Conservation (phyloP, 2,113 vertebrate species). For the Nesospiza acunhae region DNA sequence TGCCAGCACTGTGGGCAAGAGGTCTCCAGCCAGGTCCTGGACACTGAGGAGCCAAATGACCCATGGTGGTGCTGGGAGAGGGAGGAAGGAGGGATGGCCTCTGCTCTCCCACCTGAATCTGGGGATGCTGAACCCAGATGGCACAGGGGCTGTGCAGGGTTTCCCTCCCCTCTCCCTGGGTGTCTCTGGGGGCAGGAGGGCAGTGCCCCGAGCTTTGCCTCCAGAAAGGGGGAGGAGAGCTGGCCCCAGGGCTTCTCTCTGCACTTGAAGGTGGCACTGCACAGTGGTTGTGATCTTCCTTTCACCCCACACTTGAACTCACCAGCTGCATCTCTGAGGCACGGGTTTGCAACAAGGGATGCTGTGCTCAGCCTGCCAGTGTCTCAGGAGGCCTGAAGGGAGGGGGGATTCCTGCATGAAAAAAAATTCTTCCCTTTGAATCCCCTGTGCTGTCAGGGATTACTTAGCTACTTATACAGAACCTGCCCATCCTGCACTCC, state of each 20-base stretch:
- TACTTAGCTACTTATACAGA: neutral
- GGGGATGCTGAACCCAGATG: accelerated
- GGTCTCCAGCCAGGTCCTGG: neutral
- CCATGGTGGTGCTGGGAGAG: neutral
- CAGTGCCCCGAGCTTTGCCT: neutral
- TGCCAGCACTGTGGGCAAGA: neutral
- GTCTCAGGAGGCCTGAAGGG: neutral
- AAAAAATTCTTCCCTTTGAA: neutral
- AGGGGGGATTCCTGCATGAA: neutral
- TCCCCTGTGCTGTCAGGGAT: neutral
- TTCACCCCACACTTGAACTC: neutral
- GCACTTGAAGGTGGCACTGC: accelerated
- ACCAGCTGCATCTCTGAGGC: neutral
- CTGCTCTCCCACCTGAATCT: neutral
- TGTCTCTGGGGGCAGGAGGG: neutral
- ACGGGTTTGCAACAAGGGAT: accelerated
- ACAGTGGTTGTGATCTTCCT: neutral
- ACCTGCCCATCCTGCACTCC: neutral
- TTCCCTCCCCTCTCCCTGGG: neutral
- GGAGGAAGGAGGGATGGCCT: neutral
- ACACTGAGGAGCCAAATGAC: neutral
- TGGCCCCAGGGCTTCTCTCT: accelerated
- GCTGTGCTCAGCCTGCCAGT: neutral
- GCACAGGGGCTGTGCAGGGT: neutral
- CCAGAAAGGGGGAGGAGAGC: neutral